Base-by-base conservation (phyloP, 2,113 vertebrate genomes). In the Maylandia zebra region DNA sequence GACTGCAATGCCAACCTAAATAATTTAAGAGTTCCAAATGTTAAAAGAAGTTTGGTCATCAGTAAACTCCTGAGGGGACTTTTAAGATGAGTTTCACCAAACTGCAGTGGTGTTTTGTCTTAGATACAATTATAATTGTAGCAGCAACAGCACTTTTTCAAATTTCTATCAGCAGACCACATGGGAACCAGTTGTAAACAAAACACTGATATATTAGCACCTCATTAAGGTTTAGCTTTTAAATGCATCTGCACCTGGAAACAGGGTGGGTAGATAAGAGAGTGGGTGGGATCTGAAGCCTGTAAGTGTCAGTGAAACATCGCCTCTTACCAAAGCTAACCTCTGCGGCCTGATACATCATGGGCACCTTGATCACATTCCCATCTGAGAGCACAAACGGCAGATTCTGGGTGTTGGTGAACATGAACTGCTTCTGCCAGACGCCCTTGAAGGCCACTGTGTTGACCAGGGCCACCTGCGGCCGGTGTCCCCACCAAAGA, bases 351-450 rank as follows among this genome's bases (percentile, higher is more conserved):
- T 98, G 98, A 85, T 98, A 96, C 97, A 98, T 98, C 92, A 96
- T 98, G 50, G 98, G 97, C 53, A 98, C 98, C 89, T 97, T 97
- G 91, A 97, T 87, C 34, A 91, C 81, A 1, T n/a, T 95, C 22
- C 98, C 98, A 1, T 97, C 96, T 0, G 92, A 56, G 0, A 96
- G 96, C 57, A 95, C 96, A 92, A 99, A 99, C 83, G 97, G 96
- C 91, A 98, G 95, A 86, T 96, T 94, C 91, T 97, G 97, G 0
- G 97, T 97, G 88, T 97, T 96, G 34, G 89, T 86, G 83, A 97
- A 96, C 17, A 96, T 95, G 88, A 99, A 98, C 82, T 95, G 97
- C 50, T 97, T 98, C 91, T 97, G 97, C 98, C 98, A 99, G 2
- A 57, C 86, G 19, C 97, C 98, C 90, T 95, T 97, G 94, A 98